Percentiles rank a stretch among this genome's conserved stretches.
Evolutionary conservation across 2,113 vertebrate genomes (phyloP).

Genomic region (Tor tambroides): DNA sequence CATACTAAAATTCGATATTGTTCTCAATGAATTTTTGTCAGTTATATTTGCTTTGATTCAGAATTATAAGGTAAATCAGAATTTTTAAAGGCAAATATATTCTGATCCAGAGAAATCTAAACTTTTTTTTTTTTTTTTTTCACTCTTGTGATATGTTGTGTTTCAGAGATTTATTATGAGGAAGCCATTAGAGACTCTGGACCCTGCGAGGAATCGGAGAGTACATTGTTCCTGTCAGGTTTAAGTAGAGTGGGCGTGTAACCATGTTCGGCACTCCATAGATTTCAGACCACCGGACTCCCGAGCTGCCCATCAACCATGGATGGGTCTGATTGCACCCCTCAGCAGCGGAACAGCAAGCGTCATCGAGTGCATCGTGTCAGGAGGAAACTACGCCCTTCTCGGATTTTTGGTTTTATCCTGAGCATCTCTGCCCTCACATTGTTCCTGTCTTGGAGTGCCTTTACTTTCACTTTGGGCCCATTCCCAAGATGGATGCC

Average conservation of each 20-base stretch:
- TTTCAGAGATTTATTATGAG: constrained; percentile 78
- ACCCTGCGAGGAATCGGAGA: constrained; percentile 68
- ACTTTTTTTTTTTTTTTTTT: background rate
- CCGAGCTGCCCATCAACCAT: constrained; percentile 62
- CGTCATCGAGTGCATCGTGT: constrained; percentile 71
- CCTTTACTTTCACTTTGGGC: constrained; percentile 83
- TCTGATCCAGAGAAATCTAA: background rate
- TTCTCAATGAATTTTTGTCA: background rate
- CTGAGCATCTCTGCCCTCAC: constrained; percentile 84
- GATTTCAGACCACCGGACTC: constrained; percentile 13
- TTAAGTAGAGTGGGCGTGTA: constrained; percentile 32
- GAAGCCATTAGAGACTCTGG: constrained; percentile 70
- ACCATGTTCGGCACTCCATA: constrained; percentile 45
- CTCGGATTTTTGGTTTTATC: constrained; percentile 85
- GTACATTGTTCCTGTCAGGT: constrained; percentile 44
- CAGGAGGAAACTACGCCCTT: constrained; percentile 87
- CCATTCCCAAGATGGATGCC: constrained; percentile 62
- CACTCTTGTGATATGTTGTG: background rate
- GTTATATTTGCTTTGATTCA: background rate
- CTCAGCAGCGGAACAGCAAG: constrained; percentile 52
- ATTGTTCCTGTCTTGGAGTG: constrained; percentile 86
- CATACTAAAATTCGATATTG: background rate
- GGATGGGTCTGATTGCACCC: constrained; percentile 56
- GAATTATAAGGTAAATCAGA: background rate
- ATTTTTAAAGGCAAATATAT: background rate